Base-by-base conservation (phyloP, 2,797 vertebrate genomes). In the Notolepis coatsorum region DNA sequence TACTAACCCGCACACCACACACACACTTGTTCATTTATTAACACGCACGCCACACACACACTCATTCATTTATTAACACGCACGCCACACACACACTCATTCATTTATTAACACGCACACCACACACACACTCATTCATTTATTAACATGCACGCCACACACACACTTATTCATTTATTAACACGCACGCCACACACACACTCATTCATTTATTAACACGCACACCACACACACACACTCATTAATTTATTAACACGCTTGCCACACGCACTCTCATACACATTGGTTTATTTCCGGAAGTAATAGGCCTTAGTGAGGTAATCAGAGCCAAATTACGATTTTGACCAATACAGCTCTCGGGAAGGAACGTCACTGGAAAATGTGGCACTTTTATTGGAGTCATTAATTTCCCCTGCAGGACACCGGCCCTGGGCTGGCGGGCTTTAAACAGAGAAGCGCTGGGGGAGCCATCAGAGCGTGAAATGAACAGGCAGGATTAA, bases 341-440 rank as follows among this genome's bases (percentile, higher is more conserved):
- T 69, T 31, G 57, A 69, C 73, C 80, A 81, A 79, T 85, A 84
- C 84, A 80, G 43, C 54, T 73, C 35, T 24, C 65, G 25, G 87
- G 58, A 50, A 71, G 81, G 70, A 82, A 75, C 67, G 48, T 82
- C 61, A 63, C 33, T 62, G 71, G 75, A 48, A 84, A 88, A 84
- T 79, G 81, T 80, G 80, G 56, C 82, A 35, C 57, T 86, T 89
- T 91, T 88, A 92, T 89, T 87, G 80, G 81, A 90, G 86, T 89
- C 87, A 91, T 92, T 92, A 89, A 84, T 91, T 90, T 77, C 77
- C 79, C 75, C 82, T 55, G 84, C 79, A 76, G 79, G 87, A 80
- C 3, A 64, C 71, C 76, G 23, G 54, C 52, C 62, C 69, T 28
- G 50, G 52, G 61, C 69, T 69, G 35, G 28, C 70, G 66, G 70